phyloP scores from a whole-genome alignment of 2,113 vertebrate species.

The Phocoena sinus region DNA sequence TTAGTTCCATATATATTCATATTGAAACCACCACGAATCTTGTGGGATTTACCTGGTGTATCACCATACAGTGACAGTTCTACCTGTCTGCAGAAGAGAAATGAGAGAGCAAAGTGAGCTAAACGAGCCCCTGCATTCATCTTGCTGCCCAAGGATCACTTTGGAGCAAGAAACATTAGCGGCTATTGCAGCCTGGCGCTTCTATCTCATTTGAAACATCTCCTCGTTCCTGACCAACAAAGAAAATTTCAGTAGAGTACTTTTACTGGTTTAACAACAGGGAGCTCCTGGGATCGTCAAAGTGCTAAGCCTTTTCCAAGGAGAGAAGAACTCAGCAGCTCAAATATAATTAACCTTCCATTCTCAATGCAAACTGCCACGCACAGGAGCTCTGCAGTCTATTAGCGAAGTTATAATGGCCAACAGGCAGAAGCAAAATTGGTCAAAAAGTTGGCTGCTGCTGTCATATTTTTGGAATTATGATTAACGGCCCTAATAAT shows the following conservation, averaged over 20 bases:
- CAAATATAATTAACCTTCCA: conserved; percentile 98
- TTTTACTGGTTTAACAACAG: conserved; percentile 86
- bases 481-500: conserved; percentile 97
- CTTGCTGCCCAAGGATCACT: conserved; percentile 78
- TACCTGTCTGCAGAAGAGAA: conserved; percentile 68
- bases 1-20: neutral
- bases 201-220: conserved; percentile 85
- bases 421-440: conserved; percentile 85
- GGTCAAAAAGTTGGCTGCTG: conserved; percentile 87
- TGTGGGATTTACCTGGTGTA: conserved; percentile 56
- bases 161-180: conserved; percentile 79
- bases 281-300: conserved; percentile 84
- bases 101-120: conserved; percentile 65
- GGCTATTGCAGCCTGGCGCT: conserved; percentile 78
- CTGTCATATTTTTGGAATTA: conserved; percentile 90
- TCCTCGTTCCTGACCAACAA: conserved; percentile 89
- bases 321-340: conserved; percentile 89
- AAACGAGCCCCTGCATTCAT: conserved; percentile 74
- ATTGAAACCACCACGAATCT: neutral
- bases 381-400: conserved; percentile 83
- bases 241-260: conserved; percentile 90
- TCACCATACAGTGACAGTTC: conserved; percentile 71
- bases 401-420: conserved; percentile 88
- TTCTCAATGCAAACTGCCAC: conserved; percentile 90
- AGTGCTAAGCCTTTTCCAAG: conserved; percentile 85